These are phyloP conservation scores for Drosophila sp. DNA, from an alignment of 1,140 invertebrate genomes.

Conservation along the genomic window DNA sequence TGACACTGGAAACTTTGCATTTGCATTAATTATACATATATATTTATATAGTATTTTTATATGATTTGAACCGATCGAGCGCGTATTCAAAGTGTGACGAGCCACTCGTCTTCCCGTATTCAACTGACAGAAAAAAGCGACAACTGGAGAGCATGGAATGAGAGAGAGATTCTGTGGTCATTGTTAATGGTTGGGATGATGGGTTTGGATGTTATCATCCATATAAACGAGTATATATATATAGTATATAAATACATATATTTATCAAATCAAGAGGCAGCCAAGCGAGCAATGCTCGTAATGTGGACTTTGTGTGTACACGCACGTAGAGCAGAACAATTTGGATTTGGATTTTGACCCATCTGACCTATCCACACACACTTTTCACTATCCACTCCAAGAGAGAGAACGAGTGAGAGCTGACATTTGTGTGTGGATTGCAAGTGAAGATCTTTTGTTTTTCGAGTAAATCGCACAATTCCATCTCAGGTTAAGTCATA, in stretches of 20 bases:
- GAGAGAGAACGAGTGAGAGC: neutral
- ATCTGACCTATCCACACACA: constrained; percentile 33
- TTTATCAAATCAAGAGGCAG: constrained; percentile 60
- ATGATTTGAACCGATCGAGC: neutral
- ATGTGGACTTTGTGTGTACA: constrained; percentile 61
- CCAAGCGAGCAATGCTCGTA: constrained; percentile 10
- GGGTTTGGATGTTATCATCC: constrained; percentile 3
- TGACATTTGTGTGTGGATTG: constrained; percentile 4
- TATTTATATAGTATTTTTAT: neutral
- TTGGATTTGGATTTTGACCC: constrained; percentile 13
- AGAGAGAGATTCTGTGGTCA: constrained; percentile 4
- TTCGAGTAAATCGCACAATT: neutral
- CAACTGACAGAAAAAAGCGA: constrained; percentile 3
- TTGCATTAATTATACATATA: constrained; percentile 1
- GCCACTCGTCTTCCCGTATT: constrained; percentile 7
- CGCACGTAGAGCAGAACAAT: constrained; percentile 55
- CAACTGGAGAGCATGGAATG: neutral
- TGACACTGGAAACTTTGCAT: neutral
- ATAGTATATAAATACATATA: constrained; percentile 26
- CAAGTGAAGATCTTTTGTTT: neutral
- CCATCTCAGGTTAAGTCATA: neutral
- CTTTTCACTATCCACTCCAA: constrained; percentile 11
- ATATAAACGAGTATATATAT: constrained; percentile 1
- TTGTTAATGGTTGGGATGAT: constrained; percentile 1
- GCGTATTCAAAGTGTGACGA: constrained; percentile 5